Evolutionary conservation across 2,113 vertebrate species (phyloP), one percentile per base, ranked within the genome.

Genomic region (Carettochelys insculpta): DNA sequence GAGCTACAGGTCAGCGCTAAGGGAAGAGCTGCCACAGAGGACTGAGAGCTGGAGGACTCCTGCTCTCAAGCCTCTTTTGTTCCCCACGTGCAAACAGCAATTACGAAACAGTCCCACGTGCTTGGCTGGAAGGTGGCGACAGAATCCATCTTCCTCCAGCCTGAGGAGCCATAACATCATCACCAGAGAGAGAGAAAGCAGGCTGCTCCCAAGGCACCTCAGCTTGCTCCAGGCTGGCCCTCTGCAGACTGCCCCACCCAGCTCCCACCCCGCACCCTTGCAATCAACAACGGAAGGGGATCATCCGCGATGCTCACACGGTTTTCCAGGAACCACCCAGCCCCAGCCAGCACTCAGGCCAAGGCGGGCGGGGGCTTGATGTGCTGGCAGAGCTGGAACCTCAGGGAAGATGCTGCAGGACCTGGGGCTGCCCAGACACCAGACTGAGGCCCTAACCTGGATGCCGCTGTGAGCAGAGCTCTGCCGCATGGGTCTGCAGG

Each of bases 141-240:
- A 76, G 73, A 76, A 11, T 11, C 73, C 25, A 20, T 12, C 22
- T 13, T 27, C 8, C 29, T 47, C 24, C 41, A 45, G 41, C 22
- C 11, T 3, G 22, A n/a, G 73, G 27, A 25, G 5, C 8, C 43
- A 19, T 6, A 5, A 17, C n/a, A 3, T 3, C 8, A 5, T 41
- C 38, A 14, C 5, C 41, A 29, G 58, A 61, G 29, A 8, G 58
- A 61, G 58, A 65, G 41, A 31, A 31, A 76, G 29, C 43, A 77
- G 41, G 43, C 11, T 27, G 25, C 41, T 45, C 73, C 41, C 73
- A 6, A 25, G 3, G 8, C 20, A 10, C n/a, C 71, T 20, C 73
- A 27, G 22, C 10, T 29, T 6, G 6, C 56, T 16, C 13, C 34
- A 65, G 61, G 34, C 34, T 65, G 31, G 61, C 61, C 34, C 34